Conservation (phyloP, 2,113 vertebrate species). For the Kobus ellipsiprymnus region DNA sequence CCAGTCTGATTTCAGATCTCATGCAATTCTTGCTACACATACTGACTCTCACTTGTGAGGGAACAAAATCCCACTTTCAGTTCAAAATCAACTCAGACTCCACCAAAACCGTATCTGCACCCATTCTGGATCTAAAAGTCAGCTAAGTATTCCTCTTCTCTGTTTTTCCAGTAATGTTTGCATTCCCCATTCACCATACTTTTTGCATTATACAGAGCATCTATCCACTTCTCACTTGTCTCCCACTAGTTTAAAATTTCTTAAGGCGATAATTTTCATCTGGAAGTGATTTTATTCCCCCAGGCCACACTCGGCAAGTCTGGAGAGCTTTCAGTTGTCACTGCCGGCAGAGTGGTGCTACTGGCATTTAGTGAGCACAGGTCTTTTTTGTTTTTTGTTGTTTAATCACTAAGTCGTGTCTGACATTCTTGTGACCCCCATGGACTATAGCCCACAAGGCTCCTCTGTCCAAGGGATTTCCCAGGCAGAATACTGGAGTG, state of each 20-base stretch:
- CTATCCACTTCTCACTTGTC: background rate
- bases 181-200: background rate
- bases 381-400: background rate
- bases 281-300: background rate
- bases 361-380: background rate
- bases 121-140: background rate
- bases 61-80: background rate
- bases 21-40: background rate
- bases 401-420: background rate
- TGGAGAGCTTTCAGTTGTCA: background rate
- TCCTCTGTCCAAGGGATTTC: background rate
- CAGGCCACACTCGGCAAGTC: background rate
- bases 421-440: background rate
- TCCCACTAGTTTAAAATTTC: background rate
- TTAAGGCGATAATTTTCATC: background rate
- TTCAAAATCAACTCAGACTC: background rate
- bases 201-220: background rate
- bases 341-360: background rate
- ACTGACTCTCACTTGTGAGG: background rate
- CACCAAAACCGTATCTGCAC: background rate
- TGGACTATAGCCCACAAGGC: background rate
- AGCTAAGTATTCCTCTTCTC: background rate
- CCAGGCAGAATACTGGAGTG: background rate
- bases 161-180: background rate
- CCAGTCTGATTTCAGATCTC: background rate